These are phyloP conservation scores for Galerucella pusilla DNA, from an alignment of 2,888 invertebrate species.

Conservation along the genomic window DNA sequence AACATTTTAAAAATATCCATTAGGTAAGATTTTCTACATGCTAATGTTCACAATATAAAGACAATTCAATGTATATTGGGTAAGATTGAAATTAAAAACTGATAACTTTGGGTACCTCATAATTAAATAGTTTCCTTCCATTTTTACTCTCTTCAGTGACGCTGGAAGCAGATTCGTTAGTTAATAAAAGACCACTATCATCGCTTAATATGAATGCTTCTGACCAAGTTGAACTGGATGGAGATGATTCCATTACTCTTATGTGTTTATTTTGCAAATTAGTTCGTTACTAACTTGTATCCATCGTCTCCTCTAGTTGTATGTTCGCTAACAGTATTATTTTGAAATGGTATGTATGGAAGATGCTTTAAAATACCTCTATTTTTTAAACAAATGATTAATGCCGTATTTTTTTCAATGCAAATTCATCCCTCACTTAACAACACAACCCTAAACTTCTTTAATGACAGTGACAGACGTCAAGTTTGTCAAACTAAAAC, in stretches of 20 bases:
- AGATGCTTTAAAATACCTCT: not conserved
- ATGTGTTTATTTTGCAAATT: conserved; percentile 38
- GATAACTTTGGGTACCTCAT: conserved; percentile 69
- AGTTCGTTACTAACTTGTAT: conserved; percentile 17
- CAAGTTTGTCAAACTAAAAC: too few species aligned
- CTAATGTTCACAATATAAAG: too few species aligned
- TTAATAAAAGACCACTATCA: conserved; percentile 79
- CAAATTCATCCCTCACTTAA: not conserved
- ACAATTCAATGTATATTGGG: too few species aligned
- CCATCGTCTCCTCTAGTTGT: conserved; percentile 18
- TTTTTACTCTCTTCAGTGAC: conserved; percentile 77
- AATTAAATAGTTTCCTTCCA: conserved; percentile 74
- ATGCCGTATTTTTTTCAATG: not conserved
- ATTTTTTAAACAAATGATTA: not conserved
- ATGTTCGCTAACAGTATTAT: not conserved
- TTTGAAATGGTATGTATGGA: not conserved
- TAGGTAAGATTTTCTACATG: not conserved
- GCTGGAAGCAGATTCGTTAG: conserved; percentile 80
- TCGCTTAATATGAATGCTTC: conserved; percentile 80
- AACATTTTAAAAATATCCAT: too few species aligned
- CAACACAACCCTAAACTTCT: not conserved
- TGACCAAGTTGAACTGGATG: conserved; percentile 79
- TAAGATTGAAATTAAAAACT: too few species aligned
- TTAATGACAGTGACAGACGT: too few species aligned
- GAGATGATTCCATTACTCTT: conserved; percentile 78